These are phyloP conservation scores for Mugil cephalus DNA, from an alignment of 2,113 vertebrate genomes.

Conservation along the genomic window DNA sequence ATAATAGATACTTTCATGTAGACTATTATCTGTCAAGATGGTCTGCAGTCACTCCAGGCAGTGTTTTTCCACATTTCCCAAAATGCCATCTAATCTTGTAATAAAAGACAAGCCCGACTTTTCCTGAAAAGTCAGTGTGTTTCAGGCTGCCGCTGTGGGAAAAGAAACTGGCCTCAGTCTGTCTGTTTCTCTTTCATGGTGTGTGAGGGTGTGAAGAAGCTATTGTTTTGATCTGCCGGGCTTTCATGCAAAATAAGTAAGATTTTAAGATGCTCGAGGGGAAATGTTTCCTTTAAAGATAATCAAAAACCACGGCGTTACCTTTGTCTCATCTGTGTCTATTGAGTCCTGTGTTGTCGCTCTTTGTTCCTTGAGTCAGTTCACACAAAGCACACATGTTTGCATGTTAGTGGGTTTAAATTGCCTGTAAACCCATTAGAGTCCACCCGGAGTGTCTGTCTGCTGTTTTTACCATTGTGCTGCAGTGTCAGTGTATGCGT, in stretches of 20 bases:
- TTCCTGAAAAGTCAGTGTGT: slow-evolving; percentile 1
- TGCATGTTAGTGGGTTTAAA: background rate
- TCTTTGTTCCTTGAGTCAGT: slow-evolving; percentile 10
- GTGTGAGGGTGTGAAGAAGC: slow-evolving; percentile 7
- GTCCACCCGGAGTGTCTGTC: background rate
- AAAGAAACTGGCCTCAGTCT: slow-evolving; percentile 21
- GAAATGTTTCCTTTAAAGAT: slow-evolving; percentile 42
- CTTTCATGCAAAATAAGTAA: slow-evolving; percentile 52
- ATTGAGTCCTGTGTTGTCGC: slow-evolving; percentile 14
- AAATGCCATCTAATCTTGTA: slow-evolving; percentile 14
- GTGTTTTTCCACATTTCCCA: background rate
- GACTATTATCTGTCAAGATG: slow-evolving; percentile 6
- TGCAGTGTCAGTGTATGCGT: background rate
- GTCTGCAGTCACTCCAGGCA: background rate
- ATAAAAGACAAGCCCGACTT: background rate
- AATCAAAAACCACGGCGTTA: slow-evolving; percentile 43
- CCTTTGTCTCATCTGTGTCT: slow-evolving; percentile 26
- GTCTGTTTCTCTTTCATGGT: slow-evolving; percentile 24
- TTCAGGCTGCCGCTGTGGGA: slow-evolving; percentile 20
- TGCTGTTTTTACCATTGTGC: too few relatives aligned
- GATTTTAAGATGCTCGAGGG: slow-evolving; percentile 27
- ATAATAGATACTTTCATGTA: slow-evolving; percentile 9
- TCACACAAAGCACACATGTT: slow-evolving; percentile 16
- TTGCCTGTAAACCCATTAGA: background rate
- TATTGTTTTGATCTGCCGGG: slow-evolving; percentile 26